phyloP scores from a whole-genome alignment of 2,888 invertebrate species.

The Pyralis farinalis region DNA sequence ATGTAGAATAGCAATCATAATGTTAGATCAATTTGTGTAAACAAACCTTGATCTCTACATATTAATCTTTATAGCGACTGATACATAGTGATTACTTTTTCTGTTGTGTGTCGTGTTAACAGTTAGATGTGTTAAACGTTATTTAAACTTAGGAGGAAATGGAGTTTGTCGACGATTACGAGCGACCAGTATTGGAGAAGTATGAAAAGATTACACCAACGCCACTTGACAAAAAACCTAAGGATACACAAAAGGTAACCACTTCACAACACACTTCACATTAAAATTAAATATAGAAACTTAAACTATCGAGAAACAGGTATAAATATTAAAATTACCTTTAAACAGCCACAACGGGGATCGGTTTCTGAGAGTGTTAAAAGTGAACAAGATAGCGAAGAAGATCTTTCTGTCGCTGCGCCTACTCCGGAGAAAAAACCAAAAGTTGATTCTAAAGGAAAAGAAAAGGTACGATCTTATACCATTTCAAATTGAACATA shows the following conservation, averaged over 20 bases:
- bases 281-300: constrained; percentile 3
- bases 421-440: constrained; percentile 59
- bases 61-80: constrained; percentile 5
- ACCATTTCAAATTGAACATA: not conserved
- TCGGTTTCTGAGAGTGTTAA: constrained; percentile 66
- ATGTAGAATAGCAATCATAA: too few relatives aligned
- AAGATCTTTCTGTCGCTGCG: constrained; percentile 57
- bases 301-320: constrained; percentile 11
- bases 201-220: constrained; percentile 83
- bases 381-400: constrained; percentile 68
- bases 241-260: constrained; percentile 72
- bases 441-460: constrained; percentile 47
- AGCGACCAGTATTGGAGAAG: constrained; percentile 87
- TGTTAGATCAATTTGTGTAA: not conserved
- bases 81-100: constrained; percentile 40
- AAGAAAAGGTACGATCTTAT: constrained; percentile 18
- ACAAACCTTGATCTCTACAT: not conserved
- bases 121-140: constrained; percentile 55
- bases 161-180: constrained; percentile 86
- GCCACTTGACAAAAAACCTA: constrained; percentile 74
- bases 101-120: constrained; percentile 48
- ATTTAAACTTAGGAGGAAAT: constrained; percentile 67
- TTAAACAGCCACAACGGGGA: constrained; percentile 57
- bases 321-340: constrained; percentile 26
- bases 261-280: constrained; percentile 37